Evolutionary conservation across 2,888 invertebrate genomes (phyloP).

Genomic region (Lasioglossum calceatum): DNA sequence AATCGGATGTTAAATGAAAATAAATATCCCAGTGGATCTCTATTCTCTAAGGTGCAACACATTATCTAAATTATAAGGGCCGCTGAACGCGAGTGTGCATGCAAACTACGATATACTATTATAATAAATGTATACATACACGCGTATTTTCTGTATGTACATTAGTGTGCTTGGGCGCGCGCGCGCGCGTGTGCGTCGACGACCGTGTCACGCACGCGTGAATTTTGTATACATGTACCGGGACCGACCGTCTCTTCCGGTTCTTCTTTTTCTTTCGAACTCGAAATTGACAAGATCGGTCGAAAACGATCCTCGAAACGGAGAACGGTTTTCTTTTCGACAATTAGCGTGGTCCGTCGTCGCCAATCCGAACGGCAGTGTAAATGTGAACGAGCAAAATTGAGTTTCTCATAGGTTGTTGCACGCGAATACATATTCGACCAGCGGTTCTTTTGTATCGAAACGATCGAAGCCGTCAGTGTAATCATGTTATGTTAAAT

Average conservation of each 20-base stretch:
- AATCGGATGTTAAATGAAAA: conserved; percentile 73
- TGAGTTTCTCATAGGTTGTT: conserved; percentile 9
- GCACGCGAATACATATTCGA: conserved; percentile 7
- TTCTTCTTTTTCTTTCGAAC: background rate
- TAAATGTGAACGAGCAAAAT: conserved; percentile 13
- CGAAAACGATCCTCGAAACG: background rate
- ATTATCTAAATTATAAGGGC: conserved; percentile 68
- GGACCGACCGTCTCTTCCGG: conserved; percentile 10
- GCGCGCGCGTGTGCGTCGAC: conserved; percentile 38
- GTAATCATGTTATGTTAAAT: conserved; percentile 17
- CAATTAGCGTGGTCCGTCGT: background rate
- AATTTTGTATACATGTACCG: background rate
- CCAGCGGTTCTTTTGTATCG: background rate
- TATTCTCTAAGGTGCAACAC: conserved; percentile 78
- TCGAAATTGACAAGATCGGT: background rate
- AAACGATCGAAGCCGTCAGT: background rate
- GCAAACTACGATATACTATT: conserved; percentile 44
- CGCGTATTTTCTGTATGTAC: conserved; percentile 57
- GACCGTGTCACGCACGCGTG: background rate
- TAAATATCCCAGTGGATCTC: conserved; percentile 77
- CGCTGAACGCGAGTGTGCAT: conserved; percentile 70
- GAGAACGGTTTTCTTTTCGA: background rate
- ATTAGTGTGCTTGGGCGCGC: conserved; percentile 33
- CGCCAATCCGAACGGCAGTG: background rate
- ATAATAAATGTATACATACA: conserved; percentile 58